Evolutionary conservation across 2,797 vertebrate species (phyloP), one percentile per base, ranked within the genome.

Genomic region (Meriones psammophilus): DNA sequence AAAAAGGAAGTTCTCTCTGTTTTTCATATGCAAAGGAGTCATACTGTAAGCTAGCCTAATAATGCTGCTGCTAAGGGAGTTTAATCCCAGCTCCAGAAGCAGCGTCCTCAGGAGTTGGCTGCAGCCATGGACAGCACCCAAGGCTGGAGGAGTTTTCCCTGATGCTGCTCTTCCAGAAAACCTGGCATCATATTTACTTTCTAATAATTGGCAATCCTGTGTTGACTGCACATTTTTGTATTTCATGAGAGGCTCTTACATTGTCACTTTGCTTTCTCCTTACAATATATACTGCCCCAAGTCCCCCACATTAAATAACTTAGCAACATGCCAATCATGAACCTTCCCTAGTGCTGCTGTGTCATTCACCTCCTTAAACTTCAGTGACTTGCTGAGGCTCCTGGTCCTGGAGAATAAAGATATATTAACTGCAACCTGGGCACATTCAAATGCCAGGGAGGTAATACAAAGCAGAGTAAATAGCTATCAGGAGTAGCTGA

Each of bases 241-340:
- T 97, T 92, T 97, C 92, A 60, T 96, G 93, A 97, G 88, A 94
- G 22, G 33, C 77, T 93, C 73, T 10, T n/a, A 80, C 33, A 71
- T 84, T 97, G 54, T 80, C 79, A 83, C 92, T 97, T 56, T 14
- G 84, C 91, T 73, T 96, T 97, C 93, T 97, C 96, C 80, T 85
- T 97, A 86, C 92, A 93, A 92, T 73, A 84, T 94, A 97, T 97
- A 97, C 88, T 94, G 95, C 96, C 97, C 97, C 96, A 98, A 97
- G 56, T 85, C 86, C 97, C 96, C 89, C 81, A 68, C 3, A 1
- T 95, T 92, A 81, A 96, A 95, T 84, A 96, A 87, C 24, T 91
- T 95, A 96, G 96, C 97, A 97, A 98, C 89, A 91, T 91, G 80
- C 95, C 50, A 50, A 93, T 96, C 97, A 96, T 30, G 92, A 92